These are phyloP conservation scores for Harpegnathos saltator DNA, from an alignment of 1,140 invertebrate genomes.

Conservation along the genomic window DNA sequence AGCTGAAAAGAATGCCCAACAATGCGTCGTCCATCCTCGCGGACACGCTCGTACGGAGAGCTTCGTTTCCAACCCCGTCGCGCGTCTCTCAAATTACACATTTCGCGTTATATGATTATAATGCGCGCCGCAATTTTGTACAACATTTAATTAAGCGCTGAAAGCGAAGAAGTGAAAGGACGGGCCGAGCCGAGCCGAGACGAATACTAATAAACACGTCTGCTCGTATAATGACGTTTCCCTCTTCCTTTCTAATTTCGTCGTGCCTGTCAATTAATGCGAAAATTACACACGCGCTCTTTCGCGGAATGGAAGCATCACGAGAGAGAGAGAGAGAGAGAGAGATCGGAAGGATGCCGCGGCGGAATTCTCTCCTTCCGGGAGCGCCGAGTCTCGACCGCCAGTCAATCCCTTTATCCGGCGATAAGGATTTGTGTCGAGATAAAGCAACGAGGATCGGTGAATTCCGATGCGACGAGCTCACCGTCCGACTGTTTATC, in stretches of 20 bases:
- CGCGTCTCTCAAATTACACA: conserved; percentile 45
- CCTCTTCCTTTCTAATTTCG: conserved; percentile 38
- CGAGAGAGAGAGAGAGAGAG: background rate
- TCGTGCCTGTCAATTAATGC: conserved; percentile 16
- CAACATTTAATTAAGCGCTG: conserved; percentile 36
- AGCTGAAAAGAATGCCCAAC: conserved; percentile 23
- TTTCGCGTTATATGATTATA: conserved; percentile 43
- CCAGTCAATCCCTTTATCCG: background rate
- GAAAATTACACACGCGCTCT: conserved; percentile 5
- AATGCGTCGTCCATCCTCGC: conserved; percentile 34
- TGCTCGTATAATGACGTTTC: conserved; percentile 30
- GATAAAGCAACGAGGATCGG: background rate
- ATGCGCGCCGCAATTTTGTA: conserved; percentile 39
- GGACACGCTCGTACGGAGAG: background rate
- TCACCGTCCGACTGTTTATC: conserved; percentile 14
- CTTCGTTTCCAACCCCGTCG: background rate
- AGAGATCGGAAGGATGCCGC: background rate
- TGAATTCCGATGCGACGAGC: conserved; percentile 10
- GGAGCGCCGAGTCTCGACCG: conserved; percentile 33
- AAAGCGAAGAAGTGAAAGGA: conserved; percentile 52
- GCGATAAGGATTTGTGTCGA: background rate
- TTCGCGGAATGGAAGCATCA: no score
- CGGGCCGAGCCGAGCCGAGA: no score
- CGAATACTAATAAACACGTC: conserved; percentile 33
- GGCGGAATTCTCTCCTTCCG: background rate